Conservation (phyloP, 2,113 vertebrate genomes). For the Acrocephalus arundinaceus region DNA sequence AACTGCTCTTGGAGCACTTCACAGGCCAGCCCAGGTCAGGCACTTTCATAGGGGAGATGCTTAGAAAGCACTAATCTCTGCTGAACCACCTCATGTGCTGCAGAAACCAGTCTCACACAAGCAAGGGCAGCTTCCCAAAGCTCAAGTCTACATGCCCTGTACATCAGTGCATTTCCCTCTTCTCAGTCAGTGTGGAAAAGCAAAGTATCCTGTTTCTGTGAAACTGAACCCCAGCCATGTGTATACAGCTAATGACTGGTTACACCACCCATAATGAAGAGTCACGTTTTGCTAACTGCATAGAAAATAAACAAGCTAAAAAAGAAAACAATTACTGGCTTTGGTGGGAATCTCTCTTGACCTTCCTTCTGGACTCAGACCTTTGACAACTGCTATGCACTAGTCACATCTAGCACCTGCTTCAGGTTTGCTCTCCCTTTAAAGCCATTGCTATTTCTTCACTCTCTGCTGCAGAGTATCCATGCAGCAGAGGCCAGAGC, state of each 20-base stretch:
- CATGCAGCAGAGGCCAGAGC: neutral
- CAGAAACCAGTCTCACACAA: neutral
- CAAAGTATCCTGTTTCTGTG: conserved; percentile 39
- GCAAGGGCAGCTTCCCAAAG: neutral
- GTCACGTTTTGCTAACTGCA: conserved; percentile 58
- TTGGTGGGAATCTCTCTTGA: conserved; percentile 17
- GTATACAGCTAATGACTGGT: conserved; percentile 46
- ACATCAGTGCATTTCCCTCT: neutral
- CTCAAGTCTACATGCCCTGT: neutral
- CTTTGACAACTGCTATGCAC: neutral
- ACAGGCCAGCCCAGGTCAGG: neutral
- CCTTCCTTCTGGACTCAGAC: neutral
- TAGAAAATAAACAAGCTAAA: conserved; percentile 57
- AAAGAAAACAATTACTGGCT: conserved; percentile 47
- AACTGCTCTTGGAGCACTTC: neutral
- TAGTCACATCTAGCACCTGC: neutral
- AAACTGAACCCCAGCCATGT: conserved; percentile 43
- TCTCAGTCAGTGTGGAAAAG: neutral
- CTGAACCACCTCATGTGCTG: neutral
- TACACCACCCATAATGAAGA: conserved; percentile 53
- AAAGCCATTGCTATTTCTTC: neutral
- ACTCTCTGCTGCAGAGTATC: neutral
- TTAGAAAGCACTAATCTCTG: neutral
- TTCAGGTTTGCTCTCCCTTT: neutral
- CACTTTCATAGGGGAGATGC: neutral